A percentile compares a stretch with the other conserved stretches of the same genome.
These are phyloP conservation scores for Morpho helenor DNA, from an alignment of 2,888 invertebrate genomes.

Conservation along the genomic window DNA sequence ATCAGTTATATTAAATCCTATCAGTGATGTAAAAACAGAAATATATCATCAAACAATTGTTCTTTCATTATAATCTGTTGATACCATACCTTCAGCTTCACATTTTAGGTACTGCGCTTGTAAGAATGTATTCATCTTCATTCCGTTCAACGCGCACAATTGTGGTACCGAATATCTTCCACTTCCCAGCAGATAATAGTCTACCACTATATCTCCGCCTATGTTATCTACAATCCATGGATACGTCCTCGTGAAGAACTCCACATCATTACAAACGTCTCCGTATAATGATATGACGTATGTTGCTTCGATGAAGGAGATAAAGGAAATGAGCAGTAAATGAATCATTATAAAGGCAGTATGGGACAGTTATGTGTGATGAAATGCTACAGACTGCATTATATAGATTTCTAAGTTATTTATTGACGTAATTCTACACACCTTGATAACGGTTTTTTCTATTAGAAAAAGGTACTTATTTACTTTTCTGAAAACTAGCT, in stretches of 20 bases:
- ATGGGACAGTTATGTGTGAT: too few species aligned
- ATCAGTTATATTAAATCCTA: too few species aligned
- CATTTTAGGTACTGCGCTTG: conserved; percentile 53
- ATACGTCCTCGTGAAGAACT: conserved; percentile 42
- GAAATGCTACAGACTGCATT: too few species aligned
- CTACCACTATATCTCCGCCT: conserved; percentile 43
- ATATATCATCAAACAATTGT: too few species aligned
- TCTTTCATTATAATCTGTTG: too few species aligned
- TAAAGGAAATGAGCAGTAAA: background rate
- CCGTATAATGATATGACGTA: conserved; percentile 36
- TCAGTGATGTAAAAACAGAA: too few species aligned
- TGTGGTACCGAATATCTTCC: conserved; percentile 48
- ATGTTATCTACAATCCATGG: conserved; percentile 54
- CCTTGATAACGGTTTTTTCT: too few species aligned
- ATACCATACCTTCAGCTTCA: conserved; percentile 42
- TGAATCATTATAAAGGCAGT: background rate
- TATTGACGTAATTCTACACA: background rate
- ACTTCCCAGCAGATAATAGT: conserved; percentile 44
- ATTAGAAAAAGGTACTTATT: too few species aligned
- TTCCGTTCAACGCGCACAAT: conserved; percentile 43
- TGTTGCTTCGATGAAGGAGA: conserved; percentile 3
- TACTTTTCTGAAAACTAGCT: too few species aligned
- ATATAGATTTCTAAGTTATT: background rate
- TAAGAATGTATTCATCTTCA: conserved; percentile 40
- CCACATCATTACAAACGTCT: conserved; percentile 38